Evolutionary conservation across 2,113 vertebrate species (phyloP).

Genomic region (Arenaria interpres): DNA sequence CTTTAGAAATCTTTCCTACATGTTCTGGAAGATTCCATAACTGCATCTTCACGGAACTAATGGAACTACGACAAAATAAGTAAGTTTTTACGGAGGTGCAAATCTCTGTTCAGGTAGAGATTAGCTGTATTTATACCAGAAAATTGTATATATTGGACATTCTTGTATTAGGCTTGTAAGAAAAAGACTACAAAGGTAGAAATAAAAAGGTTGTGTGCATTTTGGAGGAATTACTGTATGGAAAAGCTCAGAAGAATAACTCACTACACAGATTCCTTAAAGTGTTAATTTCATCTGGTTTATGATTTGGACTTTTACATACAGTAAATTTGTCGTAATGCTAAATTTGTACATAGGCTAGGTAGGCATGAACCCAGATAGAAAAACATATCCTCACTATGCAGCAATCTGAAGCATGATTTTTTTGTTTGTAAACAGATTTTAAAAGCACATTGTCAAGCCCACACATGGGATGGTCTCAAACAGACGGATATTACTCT

Average conservation of each 20-base stretch:
- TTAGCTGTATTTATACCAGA: background rate
- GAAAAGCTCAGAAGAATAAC: background rate
- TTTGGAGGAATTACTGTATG: background rate
- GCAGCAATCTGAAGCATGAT: background rate
- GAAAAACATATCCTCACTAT: background rate
- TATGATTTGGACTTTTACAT: background rate
- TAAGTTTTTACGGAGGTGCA: background rate
- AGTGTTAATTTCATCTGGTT: background rate
- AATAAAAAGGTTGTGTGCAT: background rate
- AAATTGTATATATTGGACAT: background rate
- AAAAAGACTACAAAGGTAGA: background rate
- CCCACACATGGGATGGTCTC: background rate
- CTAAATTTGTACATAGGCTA: background rate
- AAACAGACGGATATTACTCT: background rate
- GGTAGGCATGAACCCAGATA: background rate
- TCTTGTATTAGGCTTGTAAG: background rate
- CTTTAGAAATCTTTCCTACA: background rate
- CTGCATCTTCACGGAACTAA: background rate
- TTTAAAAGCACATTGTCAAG: background rate
- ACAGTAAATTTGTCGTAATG: background rate
- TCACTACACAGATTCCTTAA: background rate
- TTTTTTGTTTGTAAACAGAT: background rate
- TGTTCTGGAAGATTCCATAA: background rate
- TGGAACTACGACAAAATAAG: background rate
- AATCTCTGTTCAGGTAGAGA: background rate